Evolutionary conservation across 2,797 vertebrate genomes (phyloP), one percentile per base, ranked within the genome.

Genomic region (Lagocephalus sceleratus): DNA sequence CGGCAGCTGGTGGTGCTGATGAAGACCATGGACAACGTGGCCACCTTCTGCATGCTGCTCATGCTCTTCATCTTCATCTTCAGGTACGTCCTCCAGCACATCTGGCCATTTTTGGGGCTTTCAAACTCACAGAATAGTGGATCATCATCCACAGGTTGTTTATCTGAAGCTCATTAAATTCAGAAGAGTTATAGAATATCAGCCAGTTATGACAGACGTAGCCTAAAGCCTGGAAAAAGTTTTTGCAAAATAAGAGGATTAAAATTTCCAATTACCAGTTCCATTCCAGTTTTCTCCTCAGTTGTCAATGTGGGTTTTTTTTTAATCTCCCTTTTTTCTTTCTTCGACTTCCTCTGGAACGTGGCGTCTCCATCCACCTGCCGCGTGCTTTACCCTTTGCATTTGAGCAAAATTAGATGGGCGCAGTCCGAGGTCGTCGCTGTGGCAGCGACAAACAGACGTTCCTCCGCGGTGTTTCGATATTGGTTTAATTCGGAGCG

Each of bases 11-110:
- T 99, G 76, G 97, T 99, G 47, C 89, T 99, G 78, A 98, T 99
- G 96, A 98, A 98, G 91, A 99, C 97, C 12, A 99, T 99, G 97
- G 97, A 99, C 88, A 99, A 98, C 0, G 96, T 98, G 84, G 96
- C 96, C 81, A 98, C 96, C 20, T 99, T 99, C 91, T 99, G 96
- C 75, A 99, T 98, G 96, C 93, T 99, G 6, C 94, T 99, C 32
- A 98, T 98, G 97, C 94, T 99, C 51, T 99, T 91, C 91, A 90
- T 91, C 85, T 98, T 98, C 84, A 98, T 98, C 66, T 98, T 98
- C 90, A 98, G 95, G 95, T 98, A 76, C 79, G 10, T 43, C 16
- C 12, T 16, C 6, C 3, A 2, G 38, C 44, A 43, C 23, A 19
- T 35, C 32, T 35, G 32, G 32, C 32, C 32, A 35, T 10, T 25